Base-by-base conservation (phyloP, 2,797 vertebrate species). In the Enteromius radiatus region DNA sequence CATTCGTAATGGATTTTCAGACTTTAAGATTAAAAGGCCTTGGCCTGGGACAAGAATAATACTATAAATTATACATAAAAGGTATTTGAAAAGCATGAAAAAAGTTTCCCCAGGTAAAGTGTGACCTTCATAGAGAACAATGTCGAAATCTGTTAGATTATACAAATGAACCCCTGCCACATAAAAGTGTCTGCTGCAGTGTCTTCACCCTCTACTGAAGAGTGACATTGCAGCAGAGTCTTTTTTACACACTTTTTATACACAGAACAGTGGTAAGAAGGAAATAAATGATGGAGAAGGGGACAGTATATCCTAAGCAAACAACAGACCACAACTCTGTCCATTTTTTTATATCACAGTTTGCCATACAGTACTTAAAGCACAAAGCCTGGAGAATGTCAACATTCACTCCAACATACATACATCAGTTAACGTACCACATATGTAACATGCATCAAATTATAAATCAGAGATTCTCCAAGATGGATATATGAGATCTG, bases 401-500 rank as follows among this genome's bases (percentile, higher is more conserved):
- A 54, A 17, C 47, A 56, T 41, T 31, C 4, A 15, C 36, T 65
- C 71, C 36, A 41, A 31, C 41, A 71, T 47, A 41, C 38, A 47
- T 41, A 61, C 28, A 63, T 63, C 10, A 43, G 23, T 59, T 31
- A 69, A 47, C 21, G 3, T 43, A 31, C 17, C 4, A 28, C 33
- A 38, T 21, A 38, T 3, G 15, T 64, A 36, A 12, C 33, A n/a
- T 33, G 61, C 26, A 33, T n/a, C 19, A 79, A 52, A 69, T 23
- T 49, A 56, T 45, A 47, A 81, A n/a, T 21, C 56, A 74, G 52
- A 5, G 28, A 45, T 21, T 41, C 69, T 67, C 26, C 17, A 31
- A 59, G 64, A 52, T 26, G 11, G 26, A 69, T 67, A 84, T 70
- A 84, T 64, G 43, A 85, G 83, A 88, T 69, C 65, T 69, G 68